Evolutionary conservation across 2,113 vertebrate genomes (phyloP).

Genomic region (Noturus placidus): DNA sequence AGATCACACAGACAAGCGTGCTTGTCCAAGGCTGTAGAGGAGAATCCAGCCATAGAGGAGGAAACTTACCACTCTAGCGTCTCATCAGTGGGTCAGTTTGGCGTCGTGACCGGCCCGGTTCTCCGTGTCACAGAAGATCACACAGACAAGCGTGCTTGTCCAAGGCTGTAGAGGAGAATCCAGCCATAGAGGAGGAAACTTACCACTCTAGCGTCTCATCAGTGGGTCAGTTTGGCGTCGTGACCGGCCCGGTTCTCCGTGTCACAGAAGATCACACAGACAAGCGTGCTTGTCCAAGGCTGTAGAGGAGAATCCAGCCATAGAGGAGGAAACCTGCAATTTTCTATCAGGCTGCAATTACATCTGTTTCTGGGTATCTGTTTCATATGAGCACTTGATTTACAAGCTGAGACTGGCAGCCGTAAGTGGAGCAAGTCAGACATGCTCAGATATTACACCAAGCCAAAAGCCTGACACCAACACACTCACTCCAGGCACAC

Average conservation of each 20-base stretch:
- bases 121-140: conserved; percentile 49
- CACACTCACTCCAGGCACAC: background rate
- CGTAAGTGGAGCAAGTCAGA: conserved; percentile 39
- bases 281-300: background rate
- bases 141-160: conserved; percentile 15
- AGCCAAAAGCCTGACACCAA: conserved; percentile 27
- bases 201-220: conserved; percentile 51
- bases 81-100: conserved; percentile 57
- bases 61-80: conserved; percentile 54
- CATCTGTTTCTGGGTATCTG: conserved; percentile 49
- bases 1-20: conserved; percentile 35
- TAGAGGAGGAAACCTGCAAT: conserved; percentile 51
- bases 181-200: conserved; percentile 47
- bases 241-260: conserved; percentile 36
- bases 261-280: conserved; percentile 47
- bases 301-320: background rate
- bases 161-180: background rate
- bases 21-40: background rate
- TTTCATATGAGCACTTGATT: conserved; percentile 53
- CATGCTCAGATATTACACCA: conserved; percentile 42
- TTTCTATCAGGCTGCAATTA: conserved; percentile 59
- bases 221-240: conserved; percentile 53
- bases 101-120: conserved; percentile 25
- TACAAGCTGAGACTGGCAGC: conserved; percentile 52
- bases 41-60: background rate